phyloP scores from a whole-genome alignment of 2,888 invertebrate species.

The Hesperia comma region DNA sequence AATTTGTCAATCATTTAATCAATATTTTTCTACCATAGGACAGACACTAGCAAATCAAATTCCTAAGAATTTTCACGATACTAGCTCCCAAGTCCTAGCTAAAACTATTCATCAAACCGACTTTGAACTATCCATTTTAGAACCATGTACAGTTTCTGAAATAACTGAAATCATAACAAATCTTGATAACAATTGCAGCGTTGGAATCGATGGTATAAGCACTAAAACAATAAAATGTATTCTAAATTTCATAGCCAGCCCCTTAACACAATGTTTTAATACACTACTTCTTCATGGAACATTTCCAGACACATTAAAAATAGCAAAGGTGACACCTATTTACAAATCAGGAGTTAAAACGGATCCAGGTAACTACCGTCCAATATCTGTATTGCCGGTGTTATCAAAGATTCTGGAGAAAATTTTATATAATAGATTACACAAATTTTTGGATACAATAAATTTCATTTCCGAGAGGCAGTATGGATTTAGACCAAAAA shows the following conservation, averaged over 20 bases:
- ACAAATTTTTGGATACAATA: slow-evolving; percentile 1
- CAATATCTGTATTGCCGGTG: slow-evolving; percentile 31
- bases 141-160: slow-evolving; percentile 8
- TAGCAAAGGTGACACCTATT: slow-evolving; percentile 22
- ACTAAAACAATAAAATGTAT: slow-evolving; percentile 15
- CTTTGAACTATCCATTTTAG: not conserved
- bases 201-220: slow-evolving; percentile 13
- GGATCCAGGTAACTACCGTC: slow-evolving; percentile 28
- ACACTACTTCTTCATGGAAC: slow-evolving; percentile 23
- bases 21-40: slow-evolving; percentile 18
- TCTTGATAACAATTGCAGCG: slow-evolving; percentile 14
- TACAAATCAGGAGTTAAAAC: slow-evolving; percentile 29
- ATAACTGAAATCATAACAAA: slow-evolving; percentile 15
- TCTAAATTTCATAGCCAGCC: not conserved
- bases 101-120: too few species aligned
- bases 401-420: slow-evolving; percentile 32
- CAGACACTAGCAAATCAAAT: not conserved
- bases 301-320: slow-evolving; percentile 33
- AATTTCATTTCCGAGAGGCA: slow-evolving; percentile 12
- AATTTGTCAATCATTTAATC: slow-evolving; percentile 19
- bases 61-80: not conserved
- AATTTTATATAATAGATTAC: slow-evolving; percentile 16
- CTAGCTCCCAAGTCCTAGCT: too few species aligned
- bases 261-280: slow-evolving; percentile 21
- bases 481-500: not conserved